Percentiles rank a stretch among this genome's conserved stretches.
Conservation (phyloP, 2,888 invertebrate genomes). For the Empis livida region DNA sequence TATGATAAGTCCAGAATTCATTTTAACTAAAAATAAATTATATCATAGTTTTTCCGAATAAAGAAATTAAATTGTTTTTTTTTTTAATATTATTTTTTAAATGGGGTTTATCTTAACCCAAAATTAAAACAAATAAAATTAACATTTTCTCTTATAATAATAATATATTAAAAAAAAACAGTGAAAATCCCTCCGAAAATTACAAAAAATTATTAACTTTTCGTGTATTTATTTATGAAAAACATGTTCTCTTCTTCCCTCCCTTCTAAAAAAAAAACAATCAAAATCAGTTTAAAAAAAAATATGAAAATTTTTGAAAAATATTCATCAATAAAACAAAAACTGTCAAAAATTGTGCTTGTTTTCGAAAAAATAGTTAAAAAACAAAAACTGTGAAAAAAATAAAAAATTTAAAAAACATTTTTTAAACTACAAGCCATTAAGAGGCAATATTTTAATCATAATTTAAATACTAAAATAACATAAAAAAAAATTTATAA, state of each 20-base stretch:
- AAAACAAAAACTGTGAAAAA: neutral
- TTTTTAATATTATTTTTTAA: neutral
- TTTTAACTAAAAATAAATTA: conserved; percentile 81
- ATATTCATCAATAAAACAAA: neutral
- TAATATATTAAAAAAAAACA: neutral
- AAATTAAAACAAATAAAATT: conserved; percentile 5
- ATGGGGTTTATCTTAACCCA: conserved; percentile 1
- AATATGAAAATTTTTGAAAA: neutral
- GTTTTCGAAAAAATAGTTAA: neutral
- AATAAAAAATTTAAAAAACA: neutral
- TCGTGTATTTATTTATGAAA: too few relatives aligned
- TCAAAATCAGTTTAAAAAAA: neutral
- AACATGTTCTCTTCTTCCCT: neutral
- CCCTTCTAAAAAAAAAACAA: neutral
- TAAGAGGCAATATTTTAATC: conserved; percentile 11
- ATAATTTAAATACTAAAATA: conserved; percentile 2
- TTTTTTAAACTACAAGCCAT: conserved; percentile 6
- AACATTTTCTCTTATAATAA: conserved; percentile 7
- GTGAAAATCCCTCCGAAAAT: conserved; percentile 19
- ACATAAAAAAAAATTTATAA: conserved; percentile 4
- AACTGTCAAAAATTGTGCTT: neutral
- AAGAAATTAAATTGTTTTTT: neutral
- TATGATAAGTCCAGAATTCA: conserved; percentile 79
- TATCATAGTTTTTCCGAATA: conserved; percentile 57
- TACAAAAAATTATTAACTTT: conserved; percentile 6